These are phyloP conservation scores for Dinothrombium tinctorium DNA, from an alignment of 1,140 invertebrate genomes.

Conservation along the genomic window DNA sequence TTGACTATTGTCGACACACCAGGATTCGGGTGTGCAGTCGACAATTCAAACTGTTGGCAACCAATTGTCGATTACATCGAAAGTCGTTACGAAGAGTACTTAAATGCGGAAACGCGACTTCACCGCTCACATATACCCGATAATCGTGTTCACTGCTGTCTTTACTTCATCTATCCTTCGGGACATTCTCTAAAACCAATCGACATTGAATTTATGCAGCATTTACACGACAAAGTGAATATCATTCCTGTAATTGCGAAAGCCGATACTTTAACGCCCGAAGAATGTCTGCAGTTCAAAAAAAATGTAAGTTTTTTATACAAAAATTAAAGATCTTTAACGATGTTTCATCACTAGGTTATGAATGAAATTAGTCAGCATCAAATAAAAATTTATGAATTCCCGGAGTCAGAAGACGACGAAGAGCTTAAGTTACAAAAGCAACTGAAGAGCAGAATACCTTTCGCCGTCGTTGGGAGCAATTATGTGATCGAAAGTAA, in stretches of 20 bases:
- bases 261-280: slow-evolving; percentile 91
- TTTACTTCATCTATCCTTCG: slow-evolving; percentile 94
- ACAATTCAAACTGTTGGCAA: slow-evolving; percentile 62
- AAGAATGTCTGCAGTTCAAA: slow-evolving; percentile 86
- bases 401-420: slow-evolving; percentile 51
- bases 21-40: slow-evolving; percentile 39
- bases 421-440: slow-evolving; percentile 48
- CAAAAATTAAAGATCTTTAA: neutral
- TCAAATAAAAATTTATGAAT: slow-evolving; percentile 98
- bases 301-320: slow-evolving; percentile 26
- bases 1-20: slow-evolving; percentile 40
- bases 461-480: slow-evolving; percentile 96
- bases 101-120: slow-evolving; percentile 71
- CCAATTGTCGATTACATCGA: slow-evolving; percentile 94
- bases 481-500: slow-evolving; percentile 62
- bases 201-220: slow-evolving; percentile 96
- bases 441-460: slow-evolving; percentile 48
- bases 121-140: slow-evolving; percentile 33
- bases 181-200: slow-evolving; percentile 80
- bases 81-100: slow-evolving; percentile 81
- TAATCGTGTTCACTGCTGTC: slow-evolving; percentile 87
- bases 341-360: slow-evolving; percentile 33
- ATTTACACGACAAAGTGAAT: slow-evolving; percentile 93
- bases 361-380: slow-evolving; percentile 87
- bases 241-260: slow-evolving; percentile 97